Evolutionary conservation across 2,113 vertebrate genomes (phyloP), one percentile per base, ranked within the genome.

Genomic region (Phoxinus phoxinus): DNA sequence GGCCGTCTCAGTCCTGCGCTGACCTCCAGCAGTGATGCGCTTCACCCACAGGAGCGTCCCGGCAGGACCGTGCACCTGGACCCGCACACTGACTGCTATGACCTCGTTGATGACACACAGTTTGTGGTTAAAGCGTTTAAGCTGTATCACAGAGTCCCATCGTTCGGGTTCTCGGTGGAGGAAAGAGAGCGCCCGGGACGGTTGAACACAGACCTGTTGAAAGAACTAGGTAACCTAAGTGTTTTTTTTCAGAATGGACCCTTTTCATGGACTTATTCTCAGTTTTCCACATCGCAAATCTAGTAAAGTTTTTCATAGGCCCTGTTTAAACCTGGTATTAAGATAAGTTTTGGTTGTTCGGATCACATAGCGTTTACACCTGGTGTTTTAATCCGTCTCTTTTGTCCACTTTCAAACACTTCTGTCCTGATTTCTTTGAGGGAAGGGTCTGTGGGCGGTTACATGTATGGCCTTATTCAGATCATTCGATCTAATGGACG

Each of bases 81-180:
- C 37, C 88, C 88, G 0, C 90, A 61, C 4, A 93, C 93, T 1
- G 92, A 94, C 32, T 92, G 90, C 0, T 99, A 97, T 88, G 21
- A 89, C 61, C 94, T 99, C 76, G 67, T 96, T 27, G 94, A 97
- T 83, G 94, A 96, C 0, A 93, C 95, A 59, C 95, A 93, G 83
- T 94, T 98, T 85, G 90, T 93, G 0, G 93, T 98, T 9, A 95
- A 95, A 83, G 97, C 96, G 0, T 97, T 99, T 87, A 93, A 96
- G 84, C 93, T 99, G 13, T 98, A 95, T 80, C 98, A 99, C 84
- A 95, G 97, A 25, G 79, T 99, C 53, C 97, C 97, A 3, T 98
- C 97, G 12, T 98, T 99, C 58, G 97, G 98, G 0, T 99, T 98
- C 85, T 93, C 96, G 25, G 81, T 99, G 13, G 76, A 95, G n/a